Evolutionary conservation across 2,888 invertebrate genomes (phyloP), one percentile per base, ranked within the genome.

Genomic region (Rutpela maculata): DNA sequence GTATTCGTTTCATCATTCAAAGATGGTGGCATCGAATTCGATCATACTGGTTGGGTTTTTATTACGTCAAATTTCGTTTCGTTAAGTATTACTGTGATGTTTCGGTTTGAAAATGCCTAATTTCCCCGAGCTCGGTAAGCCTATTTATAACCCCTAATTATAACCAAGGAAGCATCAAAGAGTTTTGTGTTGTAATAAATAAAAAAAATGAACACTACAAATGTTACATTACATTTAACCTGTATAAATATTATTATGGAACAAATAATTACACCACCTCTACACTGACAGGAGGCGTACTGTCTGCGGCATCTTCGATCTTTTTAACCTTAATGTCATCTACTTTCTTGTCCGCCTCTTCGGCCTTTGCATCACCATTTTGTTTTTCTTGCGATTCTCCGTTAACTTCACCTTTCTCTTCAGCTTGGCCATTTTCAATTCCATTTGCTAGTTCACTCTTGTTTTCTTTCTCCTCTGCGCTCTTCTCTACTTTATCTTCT

Each of bases 291-390:
- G 86, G 77, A 38, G 85, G 81, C 73, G 83, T 78, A 76, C 78
- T 81, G 26, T 83, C 83, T 57, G 81, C 69, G 11, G 82, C 57
- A 17, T 91, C 89, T 71, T 91, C 90, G 57, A 92, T 90, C 79
- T 91, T 90, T 89, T 93, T 93, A 26, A 91, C 91, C 90, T 92
- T 92, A 83, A 92, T 91, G 79, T 92, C 92, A 88, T 85, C 81
- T 83, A 85, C 71, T 31, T 63, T 79, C 19, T 76, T 77, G 19
- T 79, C 80, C 12, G 72, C 68, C 17, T 77, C 80, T 74, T 85
- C 84, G 10, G 76, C 74, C 62, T 78, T 82, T 15, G 77, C 72
- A 72, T 79, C 78, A 17, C 80, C 83, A 69, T 82, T 84, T 70
- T 82, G 83, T 78, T 85, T 82, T 22, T 78, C 76, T 72, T 80